Conservation (phyloP, 2,888 invertebrate species). For the Hemistola chrysoprasaria region DNA sequence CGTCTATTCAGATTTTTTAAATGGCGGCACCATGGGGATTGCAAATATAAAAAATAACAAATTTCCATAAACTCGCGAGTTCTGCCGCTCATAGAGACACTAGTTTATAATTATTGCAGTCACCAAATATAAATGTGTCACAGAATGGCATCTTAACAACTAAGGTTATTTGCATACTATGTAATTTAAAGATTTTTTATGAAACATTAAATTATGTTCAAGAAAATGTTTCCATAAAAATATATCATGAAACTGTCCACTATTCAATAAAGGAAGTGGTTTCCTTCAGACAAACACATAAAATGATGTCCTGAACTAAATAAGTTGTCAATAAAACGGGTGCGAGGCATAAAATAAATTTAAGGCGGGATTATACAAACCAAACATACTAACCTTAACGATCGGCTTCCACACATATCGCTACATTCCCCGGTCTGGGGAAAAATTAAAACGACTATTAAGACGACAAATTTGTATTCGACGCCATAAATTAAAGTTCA, state of each 20-base stretch:
- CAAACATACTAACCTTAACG: conserved; percentile 50
- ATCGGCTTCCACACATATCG: conserved; percentile 41
- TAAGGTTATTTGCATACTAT: no score
- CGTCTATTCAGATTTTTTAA: no score
- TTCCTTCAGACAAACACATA: conserved; percentile 32
- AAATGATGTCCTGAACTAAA: conserved; percentile 30
- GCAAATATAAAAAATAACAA: no score
- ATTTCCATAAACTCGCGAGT: no score
- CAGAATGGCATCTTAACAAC: no score
- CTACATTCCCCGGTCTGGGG: conserved; percentile 47
- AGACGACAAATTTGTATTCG: conserved; percentile 64
- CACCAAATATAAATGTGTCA: no score
- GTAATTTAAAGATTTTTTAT: no score
- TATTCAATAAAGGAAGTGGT: conserved; percentile 25
- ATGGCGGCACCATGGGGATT: no score
- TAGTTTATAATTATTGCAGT: no score
- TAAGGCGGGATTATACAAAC: conserved; percentile 54
- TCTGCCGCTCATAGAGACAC: no score
- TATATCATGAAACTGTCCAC: conserved; percentile 3
- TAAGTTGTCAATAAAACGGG: conserved; percentile 40
- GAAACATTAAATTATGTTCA: no score
- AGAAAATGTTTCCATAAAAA: neutral
- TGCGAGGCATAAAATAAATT: conserved; percentile 42
- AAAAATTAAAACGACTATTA: conserved; percentile 58
- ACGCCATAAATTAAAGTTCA: conserved; percentile 68